These are phyloP conservation scores for Pseudococcus longispinus DNA, from an alignment of 2,888 invertebrate species.

Conservation along the genomic window DNA sequence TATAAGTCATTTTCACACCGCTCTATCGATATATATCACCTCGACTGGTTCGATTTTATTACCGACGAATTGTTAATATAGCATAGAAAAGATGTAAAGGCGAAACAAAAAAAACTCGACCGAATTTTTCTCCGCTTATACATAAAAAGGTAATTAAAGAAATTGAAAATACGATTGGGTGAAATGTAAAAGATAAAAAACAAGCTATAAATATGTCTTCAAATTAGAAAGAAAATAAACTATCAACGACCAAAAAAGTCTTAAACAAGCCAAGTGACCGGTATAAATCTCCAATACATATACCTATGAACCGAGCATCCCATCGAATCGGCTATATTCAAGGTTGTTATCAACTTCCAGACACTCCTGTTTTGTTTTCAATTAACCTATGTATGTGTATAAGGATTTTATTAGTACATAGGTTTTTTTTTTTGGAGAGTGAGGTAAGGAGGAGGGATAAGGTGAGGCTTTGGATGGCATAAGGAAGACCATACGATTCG, in stretches of 20 bases:
- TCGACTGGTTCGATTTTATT: constrained; percentile 20
- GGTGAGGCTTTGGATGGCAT: background rate
- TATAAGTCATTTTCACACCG: constrained; percentile 34
- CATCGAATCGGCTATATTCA: constrained; percentile 14
- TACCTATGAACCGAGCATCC: background rate
- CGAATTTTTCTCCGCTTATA: constrained; percentile 24
- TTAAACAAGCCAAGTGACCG: constrained; percentile 19
- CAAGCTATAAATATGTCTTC: constrained; percentile 43
- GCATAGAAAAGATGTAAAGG: constrained; percentile 6
- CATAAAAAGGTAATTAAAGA: constrained; percentile 46
- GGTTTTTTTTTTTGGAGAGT: background rate
- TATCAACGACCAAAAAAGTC: constrained; percentile 34
- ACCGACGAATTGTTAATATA: constrained; percentile 36
- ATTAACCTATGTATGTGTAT: constrained; percentile 24
- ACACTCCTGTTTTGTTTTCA: constrained; percentile 46
- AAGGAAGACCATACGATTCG: background rate
- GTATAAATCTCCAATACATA: constrained; percentile 15
- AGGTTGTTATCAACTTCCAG: constrained; percentile 35
- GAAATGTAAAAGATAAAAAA: constrained; percentile 44
- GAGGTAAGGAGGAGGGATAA: background rate
- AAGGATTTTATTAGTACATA: constrained; percentile 32
- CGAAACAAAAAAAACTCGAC: background rate
- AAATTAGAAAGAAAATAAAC: constrained; percentile 43
- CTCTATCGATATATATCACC: constrained; percentile 1
- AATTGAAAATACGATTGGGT: constrained; percentile 39